Percentiles rank a stretch among this genome's conserved stretches.
These are phyloP conservation scores for Artibeus lituratus DNA, from an alignment of 2,797 vertebrate genomes.

Conservation along the genomic window DNA sequence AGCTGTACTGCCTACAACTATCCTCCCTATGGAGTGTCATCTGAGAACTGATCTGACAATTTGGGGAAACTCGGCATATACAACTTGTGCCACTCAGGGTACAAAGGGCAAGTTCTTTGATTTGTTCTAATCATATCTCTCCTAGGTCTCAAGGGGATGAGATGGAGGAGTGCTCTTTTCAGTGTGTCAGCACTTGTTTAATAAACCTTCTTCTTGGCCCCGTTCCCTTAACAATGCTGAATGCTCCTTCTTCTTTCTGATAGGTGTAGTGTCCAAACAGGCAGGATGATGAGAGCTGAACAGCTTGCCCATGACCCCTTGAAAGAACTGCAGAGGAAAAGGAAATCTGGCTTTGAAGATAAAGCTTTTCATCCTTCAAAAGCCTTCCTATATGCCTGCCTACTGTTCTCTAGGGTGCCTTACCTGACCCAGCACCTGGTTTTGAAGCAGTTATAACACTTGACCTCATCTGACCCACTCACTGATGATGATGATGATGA, in stretches of 20 bases:
- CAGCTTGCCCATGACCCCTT: not conserved
- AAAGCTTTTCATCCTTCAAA: slow-evolving; percentile 30
- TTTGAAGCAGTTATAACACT: slow-evolving; percentile 11
- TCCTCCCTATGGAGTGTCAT: slow-evolving; percentile 3
- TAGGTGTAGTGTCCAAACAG: not conserved
- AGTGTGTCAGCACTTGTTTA: not conserved
- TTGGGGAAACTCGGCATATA: not conserved
- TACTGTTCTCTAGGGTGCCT: not conserved
- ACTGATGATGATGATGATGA: not conserved
- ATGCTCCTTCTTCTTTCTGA: not conserved
- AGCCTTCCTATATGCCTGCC: not conserved
- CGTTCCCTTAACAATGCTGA: not conserved
- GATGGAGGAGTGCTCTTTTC: not conserved
- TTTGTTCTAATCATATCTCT: not conserved
- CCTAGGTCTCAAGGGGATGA: not conserved
- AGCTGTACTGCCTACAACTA: not conserved
- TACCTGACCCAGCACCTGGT: not conserved
- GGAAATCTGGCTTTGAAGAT: slow-evolving; percentile 31
- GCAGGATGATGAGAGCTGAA: not conserved
- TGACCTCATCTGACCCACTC: not conserved
- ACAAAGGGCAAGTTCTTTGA: not conserved
- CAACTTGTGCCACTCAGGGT: not conserved
- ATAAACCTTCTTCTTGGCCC: not conserved
- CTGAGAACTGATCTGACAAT: slow-evolving; percentile 18
- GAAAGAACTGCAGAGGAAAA: slow-evolving; percentile 10